Percentiles rank a stretch among this genome's conserved stretches.
phyloP scores from a whole-genome alignment of 2,888 invertebrate species.

The Oxyteleia sp. region DNA sequence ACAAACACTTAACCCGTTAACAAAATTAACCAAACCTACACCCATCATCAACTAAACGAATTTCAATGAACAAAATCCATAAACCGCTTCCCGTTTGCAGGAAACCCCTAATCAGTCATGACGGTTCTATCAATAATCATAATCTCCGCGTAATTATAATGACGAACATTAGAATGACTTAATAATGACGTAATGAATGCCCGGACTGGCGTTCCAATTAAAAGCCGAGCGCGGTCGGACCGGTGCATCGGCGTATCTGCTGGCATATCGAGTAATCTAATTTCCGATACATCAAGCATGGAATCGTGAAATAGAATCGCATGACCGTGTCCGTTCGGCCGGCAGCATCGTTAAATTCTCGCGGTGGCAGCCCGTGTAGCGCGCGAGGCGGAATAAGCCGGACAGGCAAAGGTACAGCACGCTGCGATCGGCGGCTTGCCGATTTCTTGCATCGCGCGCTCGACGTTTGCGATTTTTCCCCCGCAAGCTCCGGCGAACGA shows the following conservation, averaged over 20 bases:
- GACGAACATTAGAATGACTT: constrained; percentile 57
- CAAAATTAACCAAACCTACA: too few relatives aligned
- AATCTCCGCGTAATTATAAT: constrained; percentile 51
- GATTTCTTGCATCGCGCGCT: constrained; percentile 55
- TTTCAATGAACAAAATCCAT: too few relatives aligned
- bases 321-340: neutral
- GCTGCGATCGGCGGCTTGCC: constrained; percentile 40
- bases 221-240: constrained; percentile 32
- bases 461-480: constrained; percentile 33
- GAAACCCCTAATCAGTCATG: too few relatives aligned
- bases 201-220: constrained; percentile 56
- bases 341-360: constrained; percentile 53
- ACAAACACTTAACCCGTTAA: too few relatives aligned
- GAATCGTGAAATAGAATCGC: constrained; percentile 36
- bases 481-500: neutral
- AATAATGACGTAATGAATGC: constrained; percentile 63
- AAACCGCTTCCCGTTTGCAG: too few relatives aligned
- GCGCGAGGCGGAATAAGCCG: constrained; percentile 8
- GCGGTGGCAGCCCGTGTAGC: constrained; percentile 40
- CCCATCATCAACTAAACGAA: too few relatives aligned
- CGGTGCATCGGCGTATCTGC: constrained; percentile 28
- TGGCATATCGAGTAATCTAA: constrained; percentile 51
- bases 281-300: constrained; percentile 46
- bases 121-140: neutral
- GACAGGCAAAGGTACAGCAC: constrained; percentile 17